phyloP scores from a whole-genome alignment of 2,888 invertebrate species.

The Peribatodes rhomboidaria region DNA sequence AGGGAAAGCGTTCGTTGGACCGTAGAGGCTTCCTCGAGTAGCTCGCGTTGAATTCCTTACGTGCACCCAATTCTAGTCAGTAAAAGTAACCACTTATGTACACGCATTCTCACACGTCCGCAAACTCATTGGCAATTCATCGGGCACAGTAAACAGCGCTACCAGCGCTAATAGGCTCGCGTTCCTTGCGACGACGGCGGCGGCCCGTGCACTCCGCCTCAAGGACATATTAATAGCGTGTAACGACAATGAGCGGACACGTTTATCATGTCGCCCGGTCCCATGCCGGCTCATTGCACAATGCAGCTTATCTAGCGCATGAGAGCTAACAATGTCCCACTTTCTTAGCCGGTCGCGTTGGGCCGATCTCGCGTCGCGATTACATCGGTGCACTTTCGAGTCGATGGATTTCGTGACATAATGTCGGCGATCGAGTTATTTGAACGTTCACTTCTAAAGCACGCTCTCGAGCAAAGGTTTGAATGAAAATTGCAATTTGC shows the following conservation, averaged over 20 bases:
- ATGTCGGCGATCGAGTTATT: conserved; percentile 46
- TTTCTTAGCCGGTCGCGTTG: conserved; percentile 64
- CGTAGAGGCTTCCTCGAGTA: conserved; percentile 69
- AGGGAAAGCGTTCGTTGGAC: conserved; percentile 80
- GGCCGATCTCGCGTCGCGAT: conserved; percentile 59
- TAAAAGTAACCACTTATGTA: conserved; percentile 65
- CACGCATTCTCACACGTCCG: conserved; percentile 59
- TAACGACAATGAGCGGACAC: conserved; percentile 71
- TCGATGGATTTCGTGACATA: conserved; percentile 65
- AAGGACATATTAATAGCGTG: conserved; percentile 81
- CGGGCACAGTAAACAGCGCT: conserved; percentile 50
- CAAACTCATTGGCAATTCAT: conserved; percentile 55
- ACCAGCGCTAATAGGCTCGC: conserved; percentile 48
- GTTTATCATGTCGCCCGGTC: conserved; percentile 69
- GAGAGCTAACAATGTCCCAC: conserved; percentile 76
- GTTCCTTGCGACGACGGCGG: conserved; percentile 54
- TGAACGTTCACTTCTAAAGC: conserved; percentile 40
- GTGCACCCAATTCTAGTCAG: conserved; percentile 54
- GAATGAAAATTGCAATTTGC: conserved; percentile 35
- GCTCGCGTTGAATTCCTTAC: conserved; percentile 51
- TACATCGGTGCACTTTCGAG: conserved; percentile 67
- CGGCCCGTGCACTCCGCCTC: conserved; percentile 57
- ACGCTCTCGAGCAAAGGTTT: conserved; percentile 37
- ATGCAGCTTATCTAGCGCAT: conserved; percentile 79
- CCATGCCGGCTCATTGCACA: conserved; percentile 74